A percentile compares a stretch with the other conserved stretches of the same genome.
Conservation (phyloP, 2,113 vertebrate species). For the Accipiter cooperii region DNA sequence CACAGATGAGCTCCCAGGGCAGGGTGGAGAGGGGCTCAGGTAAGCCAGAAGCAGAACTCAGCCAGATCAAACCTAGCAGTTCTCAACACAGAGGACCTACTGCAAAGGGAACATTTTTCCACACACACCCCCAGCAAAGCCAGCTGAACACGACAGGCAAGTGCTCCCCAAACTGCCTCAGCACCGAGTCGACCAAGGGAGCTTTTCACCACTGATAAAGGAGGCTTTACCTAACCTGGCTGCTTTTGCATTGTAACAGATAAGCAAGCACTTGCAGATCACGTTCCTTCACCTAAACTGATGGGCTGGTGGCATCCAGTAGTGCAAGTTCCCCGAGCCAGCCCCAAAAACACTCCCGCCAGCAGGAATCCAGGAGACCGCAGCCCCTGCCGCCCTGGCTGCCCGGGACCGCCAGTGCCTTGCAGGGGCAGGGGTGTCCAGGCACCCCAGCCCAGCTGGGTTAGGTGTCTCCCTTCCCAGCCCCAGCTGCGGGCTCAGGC, state of each 20-base stretch:
- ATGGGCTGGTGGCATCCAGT: constrained; percentile 57
- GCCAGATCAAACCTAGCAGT: not conserved
- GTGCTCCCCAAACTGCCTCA: not conserved
- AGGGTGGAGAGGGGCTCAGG: not conserved
- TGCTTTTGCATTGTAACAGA: constrained; percentile 52
- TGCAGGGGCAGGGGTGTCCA: not conserved
- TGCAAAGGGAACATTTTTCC: not conserved
- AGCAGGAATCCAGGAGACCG: not conserved
- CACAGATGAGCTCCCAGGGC: not conserved
- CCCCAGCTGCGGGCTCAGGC: not conserved
- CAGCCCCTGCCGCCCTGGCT: not conserved
- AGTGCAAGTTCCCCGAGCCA: constrained; percentile 48
- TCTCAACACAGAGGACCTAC: not conserved
- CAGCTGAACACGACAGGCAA: not conserved
- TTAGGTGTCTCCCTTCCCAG: not conserved
- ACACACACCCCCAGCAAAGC: not conserved
- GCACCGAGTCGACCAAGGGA: not conserved
- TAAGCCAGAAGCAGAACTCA: not conserved
- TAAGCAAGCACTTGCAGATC: constrained; percentile 54
- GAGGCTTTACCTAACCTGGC: not conserved
- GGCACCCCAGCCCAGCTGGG: not conserved
- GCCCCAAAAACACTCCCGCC: not conserved
- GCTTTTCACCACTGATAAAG: not conserved
- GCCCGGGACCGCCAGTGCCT: accelerated
- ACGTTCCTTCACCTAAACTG: constrained; percentile 39